These are phyloP conservation scores for Dysdera silvatica DNA, from an alignment of 1,140 invertebrate genomes.

Conservation along the genomic window DNA sequence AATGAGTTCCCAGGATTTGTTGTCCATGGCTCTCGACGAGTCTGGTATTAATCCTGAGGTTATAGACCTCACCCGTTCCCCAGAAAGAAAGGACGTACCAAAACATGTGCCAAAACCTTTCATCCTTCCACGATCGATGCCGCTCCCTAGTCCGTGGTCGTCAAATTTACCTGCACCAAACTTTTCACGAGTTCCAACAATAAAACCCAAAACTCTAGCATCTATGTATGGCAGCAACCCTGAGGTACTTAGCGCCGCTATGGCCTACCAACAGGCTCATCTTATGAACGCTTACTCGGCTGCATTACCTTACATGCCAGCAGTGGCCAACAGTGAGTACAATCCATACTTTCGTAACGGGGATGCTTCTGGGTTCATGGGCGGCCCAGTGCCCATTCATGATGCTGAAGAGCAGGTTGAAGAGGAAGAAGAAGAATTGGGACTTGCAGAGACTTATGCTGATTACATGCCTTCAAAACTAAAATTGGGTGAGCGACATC, in stretches of 20 bases:
- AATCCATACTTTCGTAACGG: constrained; percentile 19
- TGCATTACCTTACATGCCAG: background rate
- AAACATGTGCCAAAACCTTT: no score
- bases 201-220: background rate
- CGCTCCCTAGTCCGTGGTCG: background rate
- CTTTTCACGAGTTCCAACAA: background rate
- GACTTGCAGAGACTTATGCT: constrained; percentile 93
- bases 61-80: background rate
- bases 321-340: constrained; percentile 8
- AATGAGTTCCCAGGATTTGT: constrained; percentile 37
- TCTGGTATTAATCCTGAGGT: constrained; percentile 39
- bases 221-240: background rate
- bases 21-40: constrained; percentile 42
- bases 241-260: background rate
- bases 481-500: constrained; percentile 89
- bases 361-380: background rate
- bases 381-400: background rate
- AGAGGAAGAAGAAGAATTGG: constrained; percentile 89
- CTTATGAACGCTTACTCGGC: no score
- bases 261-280: constrained; percentile 7
- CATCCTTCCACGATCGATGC: constrained; percentile 11
- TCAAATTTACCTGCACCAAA: background rate
- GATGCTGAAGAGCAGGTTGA: constrained; percentile 56
- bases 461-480: constrained; percentile 97
- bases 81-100: constrained; percentile 1